Evolutionary conservation across 2,113 vertebrate species (phyloP), one percentile per base, ranked within the genome.

Genomic region (Phrynosoma blainvillii): DNA sequence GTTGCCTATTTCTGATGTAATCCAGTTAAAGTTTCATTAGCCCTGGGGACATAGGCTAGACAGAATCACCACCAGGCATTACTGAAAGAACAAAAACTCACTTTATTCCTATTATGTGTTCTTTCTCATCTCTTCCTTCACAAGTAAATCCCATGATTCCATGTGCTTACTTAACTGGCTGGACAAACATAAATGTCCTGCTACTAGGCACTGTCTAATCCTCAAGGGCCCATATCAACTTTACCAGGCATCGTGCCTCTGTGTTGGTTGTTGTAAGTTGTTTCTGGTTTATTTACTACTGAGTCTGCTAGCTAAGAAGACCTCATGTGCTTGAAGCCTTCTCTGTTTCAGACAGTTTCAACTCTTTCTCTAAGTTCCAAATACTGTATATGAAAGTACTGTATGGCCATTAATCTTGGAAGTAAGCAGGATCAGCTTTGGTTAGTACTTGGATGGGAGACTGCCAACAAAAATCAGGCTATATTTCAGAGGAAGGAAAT

Each of bases 11-110:
- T 77, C 0, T 0, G 87, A 83, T 88, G 73, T 82, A 70, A 89
- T 66, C 32, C 70, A 82, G 71, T 82, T 80, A 70, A 75, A 36
- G 32, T 85, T 93, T 89, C 90, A 83, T 56, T 79, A 90, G 81
- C 82, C 91, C 90, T 68, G 91, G 80, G 56, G 75, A 79, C 71
- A 79, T 87, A 71, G 0, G 0, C 79, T 75, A 79, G 68, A 68
- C 81, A 82, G 83, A 84, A 14, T 56, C 62, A 80, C 85, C 85
- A 87, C 52, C 66, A 87, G 52, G 77, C 79, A 87, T 87, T 80
- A 40, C 0, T 0, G 2, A 20, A 62, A 77, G 68, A 90, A 40
- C n/a, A 2, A 0, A 84, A 86, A 56, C 23, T 2, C n/a, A 73
- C 36, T 89, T 89, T 80, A 84, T 56, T 74, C 66, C 78, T 66